Conservation (phyloP, 2,797 vertebrate genomes). For the Bradypodion ventrale region DNA sequence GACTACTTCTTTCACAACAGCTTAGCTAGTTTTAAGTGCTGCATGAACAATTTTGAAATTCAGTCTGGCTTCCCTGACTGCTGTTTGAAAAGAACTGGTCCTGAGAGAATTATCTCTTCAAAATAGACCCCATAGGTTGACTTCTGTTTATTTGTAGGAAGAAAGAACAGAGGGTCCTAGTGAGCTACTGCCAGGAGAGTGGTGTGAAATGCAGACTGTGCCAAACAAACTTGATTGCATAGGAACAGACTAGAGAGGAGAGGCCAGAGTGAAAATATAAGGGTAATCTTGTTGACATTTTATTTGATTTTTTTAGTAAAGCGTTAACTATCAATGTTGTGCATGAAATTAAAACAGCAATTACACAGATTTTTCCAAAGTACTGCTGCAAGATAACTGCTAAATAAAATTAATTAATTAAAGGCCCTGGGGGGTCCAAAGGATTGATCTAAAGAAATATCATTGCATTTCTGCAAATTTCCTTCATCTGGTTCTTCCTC, state of each 20-base stretch:
- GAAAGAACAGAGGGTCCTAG: conserved; percentile 34
- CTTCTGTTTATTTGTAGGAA: conserved; percentile 41
- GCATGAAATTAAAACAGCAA: background rate
- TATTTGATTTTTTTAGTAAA: background rate
- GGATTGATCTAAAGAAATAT: background rate
- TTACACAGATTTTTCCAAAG: background rate
- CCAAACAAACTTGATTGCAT: conserved; percentile 28
- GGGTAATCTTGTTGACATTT: conserved; percentile 23
- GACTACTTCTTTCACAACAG: conserved; percentile 44
- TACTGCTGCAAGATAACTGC: background rate
- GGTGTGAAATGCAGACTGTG: conserved; percentile 20
- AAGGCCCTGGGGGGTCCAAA: background rate
- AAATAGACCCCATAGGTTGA: conserved; percentile 44
- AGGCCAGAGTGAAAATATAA: conserved; percentile 6
- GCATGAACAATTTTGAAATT: conserved; percentile 50
- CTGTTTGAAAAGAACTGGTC: conserved; percentile 43
- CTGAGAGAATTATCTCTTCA: conserved; percentile 50
- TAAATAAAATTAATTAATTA: background rate
- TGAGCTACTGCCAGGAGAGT: conserved; percentile 34
- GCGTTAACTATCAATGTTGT: background rate
- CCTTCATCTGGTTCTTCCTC: background rate
- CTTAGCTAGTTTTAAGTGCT: conserved; percentile 43
- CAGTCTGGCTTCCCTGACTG: conserved; percentile 39
- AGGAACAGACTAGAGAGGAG: background rate
- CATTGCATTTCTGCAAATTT: background rate